These are phyloP conservation scores for Cheilosia variabilis DNA, from an alignment of 2,888 invertebrate species.

Conservation along the genomic window DNA sequence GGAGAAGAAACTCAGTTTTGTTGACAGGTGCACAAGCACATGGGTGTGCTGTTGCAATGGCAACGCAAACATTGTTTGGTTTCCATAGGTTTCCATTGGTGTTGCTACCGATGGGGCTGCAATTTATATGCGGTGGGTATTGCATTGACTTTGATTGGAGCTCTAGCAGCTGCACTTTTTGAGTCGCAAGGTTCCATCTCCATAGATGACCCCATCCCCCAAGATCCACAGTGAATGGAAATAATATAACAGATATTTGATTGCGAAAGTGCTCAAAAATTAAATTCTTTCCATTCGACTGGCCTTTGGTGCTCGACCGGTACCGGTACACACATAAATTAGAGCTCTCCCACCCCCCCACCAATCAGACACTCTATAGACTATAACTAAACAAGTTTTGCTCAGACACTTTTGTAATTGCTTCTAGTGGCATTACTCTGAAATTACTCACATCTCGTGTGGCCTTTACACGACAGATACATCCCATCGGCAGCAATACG, in stretches of 20 bases:
- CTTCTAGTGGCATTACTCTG: constrained; percentile 15
- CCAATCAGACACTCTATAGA: neutral
- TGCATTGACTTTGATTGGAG: too few species aligned
- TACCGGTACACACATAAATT: neutral
- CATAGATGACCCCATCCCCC: neutral
- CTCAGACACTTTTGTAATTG: constrained; percentile 12
- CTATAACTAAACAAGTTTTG: constrained; percentile 11
- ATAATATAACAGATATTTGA: neutral
- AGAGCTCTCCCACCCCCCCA: neutral
- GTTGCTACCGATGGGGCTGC: too few species aligned
- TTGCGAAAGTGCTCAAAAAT: neutral
- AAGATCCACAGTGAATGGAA: neutral
- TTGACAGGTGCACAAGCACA: constrained; percentile 28
- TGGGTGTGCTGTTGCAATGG: constrained; percentile 48
- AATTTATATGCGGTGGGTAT: too few species aligned
- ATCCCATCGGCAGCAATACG: neutral
- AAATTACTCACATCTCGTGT: neutral
- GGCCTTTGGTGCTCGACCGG: neutral
- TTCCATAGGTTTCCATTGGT: constrained; percentile 7
- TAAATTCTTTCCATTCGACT: constrained; percentile 7
- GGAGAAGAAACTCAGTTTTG: constrained; percentile 16
- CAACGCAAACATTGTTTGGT: constrained; percentile 53
- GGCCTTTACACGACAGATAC: neutral
- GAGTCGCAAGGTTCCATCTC: neutral
- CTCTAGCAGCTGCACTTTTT: neutral